phyloP scores from a whole-genome alignment of 2,113 vertebrate genomes.

The Motacilla tschutschensis region DNA sequence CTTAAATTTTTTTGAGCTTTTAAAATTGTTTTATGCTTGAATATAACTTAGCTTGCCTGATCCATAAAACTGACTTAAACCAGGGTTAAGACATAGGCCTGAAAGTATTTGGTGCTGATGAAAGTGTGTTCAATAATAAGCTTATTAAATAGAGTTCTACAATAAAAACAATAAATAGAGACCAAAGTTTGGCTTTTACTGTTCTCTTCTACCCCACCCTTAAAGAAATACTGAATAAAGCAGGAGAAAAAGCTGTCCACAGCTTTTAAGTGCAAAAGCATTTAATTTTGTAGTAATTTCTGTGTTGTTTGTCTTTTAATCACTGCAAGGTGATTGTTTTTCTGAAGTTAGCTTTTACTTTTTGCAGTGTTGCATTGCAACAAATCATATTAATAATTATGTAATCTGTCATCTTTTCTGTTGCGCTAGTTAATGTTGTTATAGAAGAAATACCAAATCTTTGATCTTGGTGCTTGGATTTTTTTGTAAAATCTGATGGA shows the following conservation, averaged over 20 bases:
- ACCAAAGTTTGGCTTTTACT: neutral
- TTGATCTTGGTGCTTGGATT: neutral
- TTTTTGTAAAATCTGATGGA: neutral
- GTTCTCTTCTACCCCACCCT: neutral
- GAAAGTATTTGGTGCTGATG: neutral
- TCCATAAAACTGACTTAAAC: neutral
- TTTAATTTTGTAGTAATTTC: neutral
- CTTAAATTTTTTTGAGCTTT: neutral
- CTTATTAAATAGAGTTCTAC: neutral
- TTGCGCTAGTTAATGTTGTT: neutral
- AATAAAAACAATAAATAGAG: neutral
- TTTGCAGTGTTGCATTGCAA: neutral
- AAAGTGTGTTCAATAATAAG: neutral
- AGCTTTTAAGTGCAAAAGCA: neutral
- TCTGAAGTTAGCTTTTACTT: neutral
- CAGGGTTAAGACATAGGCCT: neutral
- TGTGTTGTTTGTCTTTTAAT: neutral
- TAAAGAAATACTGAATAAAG: neutral
- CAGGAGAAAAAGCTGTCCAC: neutral
- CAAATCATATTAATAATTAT: neutral
- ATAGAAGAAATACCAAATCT: neutral
- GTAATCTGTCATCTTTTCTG: neutral
- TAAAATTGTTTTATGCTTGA: neutral
- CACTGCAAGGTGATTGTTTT: neutral
- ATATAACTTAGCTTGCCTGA: neutral